Evolutionary conservation across 2,113 vertebrate species (phyloP).

Genomic region (Todiramphus saurophagus): DNA sequence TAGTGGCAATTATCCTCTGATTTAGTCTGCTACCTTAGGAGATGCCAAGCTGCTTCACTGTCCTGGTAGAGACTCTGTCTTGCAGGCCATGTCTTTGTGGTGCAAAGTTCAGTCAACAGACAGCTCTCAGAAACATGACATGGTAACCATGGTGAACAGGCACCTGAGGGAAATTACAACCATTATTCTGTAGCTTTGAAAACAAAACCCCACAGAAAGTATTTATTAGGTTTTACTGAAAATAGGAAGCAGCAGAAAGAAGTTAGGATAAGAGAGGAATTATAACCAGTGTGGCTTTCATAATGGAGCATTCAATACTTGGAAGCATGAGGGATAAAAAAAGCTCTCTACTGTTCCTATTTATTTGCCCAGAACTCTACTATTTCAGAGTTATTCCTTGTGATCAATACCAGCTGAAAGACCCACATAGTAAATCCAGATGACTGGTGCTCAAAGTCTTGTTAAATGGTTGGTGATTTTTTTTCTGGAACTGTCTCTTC

Average conservation of each 20-base stretch:
- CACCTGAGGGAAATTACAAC: background rate
- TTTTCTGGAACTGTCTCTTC: background rate
- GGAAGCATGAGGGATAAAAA: background rate
- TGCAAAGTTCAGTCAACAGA: accelerated
- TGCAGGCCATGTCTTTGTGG: background rate
- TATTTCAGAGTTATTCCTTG: conserved; percentile 4
- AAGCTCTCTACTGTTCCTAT: background rate
- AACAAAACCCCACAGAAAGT: background rate
- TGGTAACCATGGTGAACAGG: conserved; percentile 6
- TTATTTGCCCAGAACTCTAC: background rate
- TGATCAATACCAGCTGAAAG: conserved; percentile 22
- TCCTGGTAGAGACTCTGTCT: background rate
- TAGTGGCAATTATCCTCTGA: background rate
- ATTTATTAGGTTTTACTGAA: conserved; percentile 26
- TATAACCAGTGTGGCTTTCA: background rate
- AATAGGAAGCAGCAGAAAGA: background rate
- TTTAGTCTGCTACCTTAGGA: background rate
- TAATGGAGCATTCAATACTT: background rate
- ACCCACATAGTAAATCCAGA: background rate
- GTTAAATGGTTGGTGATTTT: background rate
- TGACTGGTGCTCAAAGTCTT: background rate
- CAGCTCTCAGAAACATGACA: accelerated
- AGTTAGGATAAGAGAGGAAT: conserved; percentile 22
- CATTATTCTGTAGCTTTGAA: background rate
- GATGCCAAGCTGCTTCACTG: background rate